Percentiles rank a stretch among this genome's conserved stretches.
phyloP scores from a whole-genome alignment of 2,888 invertebrate genomes.

The Acleris sparsana region DNA sequence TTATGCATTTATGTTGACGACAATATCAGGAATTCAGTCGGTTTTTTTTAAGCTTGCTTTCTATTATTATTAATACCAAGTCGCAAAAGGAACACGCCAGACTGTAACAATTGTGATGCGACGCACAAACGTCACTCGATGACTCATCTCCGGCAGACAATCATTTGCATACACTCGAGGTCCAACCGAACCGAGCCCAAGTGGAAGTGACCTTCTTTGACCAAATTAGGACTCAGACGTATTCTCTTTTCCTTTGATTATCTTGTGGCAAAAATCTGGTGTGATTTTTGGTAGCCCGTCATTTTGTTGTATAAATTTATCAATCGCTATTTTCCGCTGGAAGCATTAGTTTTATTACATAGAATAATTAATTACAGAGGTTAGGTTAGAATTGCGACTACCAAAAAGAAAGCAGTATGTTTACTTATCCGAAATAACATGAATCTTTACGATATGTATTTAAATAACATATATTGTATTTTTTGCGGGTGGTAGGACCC shows the following conservation, averaged over 20 bases:
- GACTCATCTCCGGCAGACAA: slow-evolving; percentile 23
- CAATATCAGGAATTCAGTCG: neutral
- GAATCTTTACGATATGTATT: too few species aligned
- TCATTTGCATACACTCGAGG: slow-evolving; percentile 15
- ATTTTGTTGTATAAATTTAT: too few species aligned
- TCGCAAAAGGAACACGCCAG: slow-evolving; percentile 19
- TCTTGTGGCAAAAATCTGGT: neutral
- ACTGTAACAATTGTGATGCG: slow-evolving; percentile 18
- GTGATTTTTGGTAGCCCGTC: too few species aligned
- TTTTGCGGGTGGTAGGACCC: too few species aligned
- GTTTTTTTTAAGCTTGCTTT: too few species aligned
- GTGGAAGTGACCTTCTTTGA: slow-evolving; percentile 4
- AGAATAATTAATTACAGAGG: too few species aligned
- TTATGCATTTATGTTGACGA: neutral
- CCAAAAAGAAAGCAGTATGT: too few species aligned
- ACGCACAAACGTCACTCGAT: slow-evolving; percentile 15
- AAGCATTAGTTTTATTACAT: too few species aligned
- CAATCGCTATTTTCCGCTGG: too few species aligned
- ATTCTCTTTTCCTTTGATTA: neutral
- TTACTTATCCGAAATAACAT: too few species aligned
- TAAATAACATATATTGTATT: too few species aligned
- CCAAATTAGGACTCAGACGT: neutral
- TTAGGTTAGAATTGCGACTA: too few species aligned
- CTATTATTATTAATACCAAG: neutral
- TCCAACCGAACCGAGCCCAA: neutral